Base-by-base conservation (phyloP, 2,888 invertebrate genomes). In the Conops quadrifasciatus region DNA sequence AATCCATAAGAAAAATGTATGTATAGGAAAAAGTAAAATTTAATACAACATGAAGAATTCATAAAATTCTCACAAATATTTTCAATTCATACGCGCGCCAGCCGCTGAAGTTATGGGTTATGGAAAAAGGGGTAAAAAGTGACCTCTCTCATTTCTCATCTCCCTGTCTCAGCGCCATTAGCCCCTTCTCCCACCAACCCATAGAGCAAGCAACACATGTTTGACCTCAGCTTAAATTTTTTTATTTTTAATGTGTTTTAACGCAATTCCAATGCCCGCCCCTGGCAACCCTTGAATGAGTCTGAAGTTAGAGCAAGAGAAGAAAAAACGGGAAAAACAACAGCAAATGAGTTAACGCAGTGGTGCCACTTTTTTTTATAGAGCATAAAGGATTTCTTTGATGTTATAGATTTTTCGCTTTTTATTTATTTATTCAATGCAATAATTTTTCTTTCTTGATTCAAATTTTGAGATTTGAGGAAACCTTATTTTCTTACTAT, bases 161-260 rank as follows among this genome's bases (percentile, higher is more conserved):
- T 28, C 30, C 11, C 7, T 51, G 19, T 47, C 21, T 2, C 49
- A 2, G 53, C n/a, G 2, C 53, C 49, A n/a, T 49, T 49, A 15
- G 49, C 26, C 16, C 26, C 28, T 13, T 28, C n/a, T 45, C 49
- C 16, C 11, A 26, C 15, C 47, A 43, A n/a, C 64, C 5, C 4
- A n/a, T 51, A 30, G 4, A 51, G n/a, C n/a, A n/a, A n/a, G n/a
- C n/a, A n/a, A n/a, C 64, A 62, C 24, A 45, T 62, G 64, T 47
- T 28, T 49, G 24, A 28, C 13, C 45, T 47, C 24, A 62, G 4
- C 45, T 21, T 2, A 53, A 53, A 64, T 51, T 26, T 51, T 36
- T 51, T 24, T 47, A 49, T 49, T n/a, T n/a, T 53, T 21, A 53
- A 53, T 7, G 24, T 15, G 24, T 58, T 58, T 58, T 28, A 58